Evolutionary conservation across 64 coral and sea anemone species (phyloP), one percentile per base, ranked within the genome.

Genomic region (Cladopsammia gracilis): DNA sequence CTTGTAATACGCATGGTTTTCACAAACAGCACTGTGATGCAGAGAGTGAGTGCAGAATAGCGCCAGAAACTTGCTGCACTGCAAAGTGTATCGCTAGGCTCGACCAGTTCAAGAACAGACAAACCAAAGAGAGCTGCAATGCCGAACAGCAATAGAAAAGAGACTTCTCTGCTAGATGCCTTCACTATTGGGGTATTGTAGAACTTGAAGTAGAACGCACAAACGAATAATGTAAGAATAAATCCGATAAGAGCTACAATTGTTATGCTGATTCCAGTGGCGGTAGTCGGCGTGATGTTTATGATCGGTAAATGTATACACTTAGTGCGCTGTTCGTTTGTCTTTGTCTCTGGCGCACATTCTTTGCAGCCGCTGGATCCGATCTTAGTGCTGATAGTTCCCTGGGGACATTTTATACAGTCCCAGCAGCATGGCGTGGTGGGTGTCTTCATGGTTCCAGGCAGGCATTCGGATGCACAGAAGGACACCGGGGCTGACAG

Each of bases 141-240:
- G 19, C 86, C 91, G 24, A 96, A 34, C 2, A 93, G 64, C 34
- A 89, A 58, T 25, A 93, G 61, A 53, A 89, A 96, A 10, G 90
- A 89, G 23, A 96, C 51, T 73, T 96, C 95, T 62, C 83, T 92
- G 23, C 88, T 96, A 62, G 89, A 82, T 44, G 95, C 95, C 69
- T 85, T 92, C 6, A 96, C 90, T 50, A 96, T 82, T 58, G 95
- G 95, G 5, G 90, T 96, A 12, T 87, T 54, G 18, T 96, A 93
- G 59, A 89, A 85, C 44, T 89, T 93, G 62, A 93, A 65, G 73
- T 85, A 91, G 4, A 93, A 77, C 23, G 64, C 61, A 7, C 59
- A 64, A 42, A 89, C 69, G 64, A 89, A 76, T 9, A 76, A 0
- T 2, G 86, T 88, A 73, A 83, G 42, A 2, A 59, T 1, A 16